These are phyloP conservation scores for Lissocephala sabroskyi DNA, from an alignment of 2,888 invertebrate species.

Conservation along the genomic window DNA sequence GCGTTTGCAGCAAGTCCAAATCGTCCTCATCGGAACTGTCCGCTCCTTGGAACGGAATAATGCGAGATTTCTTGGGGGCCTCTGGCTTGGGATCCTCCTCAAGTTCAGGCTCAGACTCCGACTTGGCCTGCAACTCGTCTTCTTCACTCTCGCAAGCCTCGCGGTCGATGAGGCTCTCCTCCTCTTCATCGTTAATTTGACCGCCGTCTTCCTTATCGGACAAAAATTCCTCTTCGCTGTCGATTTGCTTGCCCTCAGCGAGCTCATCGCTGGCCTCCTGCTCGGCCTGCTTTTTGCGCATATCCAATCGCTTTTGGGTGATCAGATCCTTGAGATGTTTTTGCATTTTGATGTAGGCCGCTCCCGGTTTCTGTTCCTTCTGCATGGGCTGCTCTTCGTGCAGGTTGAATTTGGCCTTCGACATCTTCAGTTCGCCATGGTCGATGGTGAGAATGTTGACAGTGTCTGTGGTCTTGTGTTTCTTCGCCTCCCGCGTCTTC, in stretches of 20 bases:
- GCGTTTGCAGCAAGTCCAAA: slow-evolving; percentile 55
- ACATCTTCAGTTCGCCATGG: slow-evolving; percentile 72
- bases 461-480: slow-evolving; percentile 75
- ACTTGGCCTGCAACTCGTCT: slow-evolving; percentile 64
- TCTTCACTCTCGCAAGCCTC: slow-evolving; percentile 51
- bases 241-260: slow-evolving; percentile 67
- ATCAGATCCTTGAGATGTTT: slow-evolving; percentile 82
- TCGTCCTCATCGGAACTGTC: slow-evolving; percentile 69
- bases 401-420: slow-evolving; percentile 58
- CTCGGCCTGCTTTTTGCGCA: slow-evolving; percentile 75
- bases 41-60: slow-evolving; percentile 58
- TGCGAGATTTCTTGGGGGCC: slow-evolving; percentile 72
- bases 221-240: slow-evolving; percentile 59
- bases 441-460: slow-evolving; percentile 71
- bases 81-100: slow-evolving; percentile 54
- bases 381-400: slow-evolving; percentile 54
- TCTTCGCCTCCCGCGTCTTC: slow-evolving; percentile 78
- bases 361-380: slow-evolving; percentile 78
- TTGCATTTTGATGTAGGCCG: slow-evolving; percentile 80
- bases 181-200: slow-evolving; percentile 74
- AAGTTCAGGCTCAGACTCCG: slow-evolving; percentile 32
- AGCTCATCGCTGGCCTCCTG: slow-evolving; percentile 72
- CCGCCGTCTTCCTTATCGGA: slow-evolving; percentile 46
- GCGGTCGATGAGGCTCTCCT: slow-evolving; percentile 46
- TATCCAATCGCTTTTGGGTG: slow-evolving; percentile 79